Conservation (phyloP, 2,888 invertebrate species). For the Horisme vitalbata region DNA sequence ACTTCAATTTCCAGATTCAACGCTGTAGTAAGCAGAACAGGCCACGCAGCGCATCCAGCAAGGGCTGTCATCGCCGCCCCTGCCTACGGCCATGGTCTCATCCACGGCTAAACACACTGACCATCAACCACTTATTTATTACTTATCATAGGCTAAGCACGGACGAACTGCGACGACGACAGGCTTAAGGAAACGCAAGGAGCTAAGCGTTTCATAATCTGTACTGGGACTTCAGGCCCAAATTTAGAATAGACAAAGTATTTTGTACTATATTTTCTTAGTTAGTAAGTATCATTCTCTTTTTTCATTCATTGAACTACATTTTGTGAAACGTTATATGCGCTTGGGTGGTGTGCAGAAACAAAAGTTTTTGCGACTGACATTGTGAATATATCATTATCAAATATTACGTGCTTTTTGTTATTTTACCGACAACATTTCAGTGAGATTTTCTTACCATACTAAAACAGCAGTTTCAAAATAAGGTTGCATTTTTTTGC, state of each 20-base stretch:
- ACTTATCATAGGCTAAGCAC: conserved; percentile 64
- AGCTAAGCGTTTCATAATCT: conserved; percentile 72
- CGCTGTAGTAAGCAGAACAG: conserved; percentile 82
- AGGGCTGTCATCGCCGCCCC: conserved; percentile 60
- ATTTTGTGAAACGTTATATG: conserved; percentile 76
- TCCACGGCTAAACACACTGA: conserved; percentile 55
- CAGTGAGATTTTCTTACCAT: no score
- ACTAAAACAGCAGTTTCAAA: no score
- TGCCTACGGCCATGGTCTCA: conserved; percentile 59
- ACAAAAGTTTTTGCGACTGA: conserved; percentile 67
- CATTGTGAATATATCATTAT: conserved; percentile 66
- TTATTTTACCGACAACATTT: conserved; percentile 6
- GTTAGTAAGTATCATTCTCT: conserved; percentile 61
- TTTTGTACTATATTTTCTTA: conserved; percentile 80
- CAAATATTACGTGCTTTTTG: conserved; percentile 47
- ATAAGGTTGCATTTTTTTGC: no score
- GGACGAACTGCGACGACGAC: conserved; percentile 54
- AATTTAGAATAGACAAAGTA: conserved; percentile 45
- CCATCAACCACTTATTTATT: conserved; percentile 65
- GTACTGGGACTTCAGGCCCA: conserved; percentile 70
- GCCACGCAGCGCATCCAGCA: conserved; percentile 81
- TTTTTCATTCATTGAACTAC: conserved; percentile 55
- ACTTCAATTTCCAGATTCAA: conserved; percentile 73
- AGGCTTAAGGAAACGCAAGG: conserved; percentile 33
- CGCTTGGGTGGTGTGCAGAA: conserved; percentile 60